Conservation (phyloP, 2,797 vertebrate genomes). For the Ptychobarbus kaznakovi region DNA sequence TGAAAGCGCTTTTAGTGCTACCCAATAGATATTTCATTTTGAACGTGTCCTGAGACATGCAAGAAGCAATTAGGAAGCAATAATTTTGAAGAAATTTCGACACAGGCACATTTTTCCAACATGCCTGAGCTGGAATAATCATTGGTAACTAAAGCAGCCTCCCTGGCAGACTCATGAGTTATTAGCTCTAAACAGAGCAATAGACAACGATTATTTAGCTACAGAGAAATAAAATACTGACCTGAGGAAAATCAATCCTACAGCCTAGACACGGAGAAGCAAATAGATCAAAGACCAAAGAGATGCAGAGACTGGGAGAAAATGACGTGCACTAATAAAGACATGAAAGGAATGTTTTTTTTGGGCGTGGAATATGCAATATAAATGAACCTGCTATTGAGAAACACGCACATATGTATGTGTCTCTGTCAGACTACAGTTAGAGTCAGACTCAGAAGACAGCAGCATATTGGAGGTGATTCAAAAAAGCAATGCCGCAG, state of each 20-base stretch:
- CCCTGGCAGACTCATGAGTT: neutral
- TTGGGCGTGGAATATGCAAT: neutral
- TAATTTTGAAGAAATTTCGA: neutral
- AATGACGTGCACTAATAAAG: neutral
- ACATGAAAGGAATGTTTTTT: neutral
- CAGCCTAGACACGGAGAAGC: neutral
- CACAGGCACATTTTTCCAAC: neutral
- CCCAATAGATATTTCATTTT: neutral
- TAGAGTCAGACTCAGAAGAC: neutral
- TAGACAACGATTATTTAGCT: neutral
- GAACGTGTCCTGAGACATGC: neutral
- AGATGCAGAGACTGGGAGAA: neutral
- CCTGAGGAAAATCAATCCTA: neutral
- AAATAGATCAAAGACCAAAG: neutral
- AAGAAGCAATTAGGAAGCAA: neutral
- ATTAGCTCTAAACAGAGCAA: conserved; percentile 1
- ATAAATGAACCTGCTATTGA: neutral
- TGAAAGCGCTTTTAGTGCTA: neutral
- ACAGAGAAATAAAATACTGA: neutral
- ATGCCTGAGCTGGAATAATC: neutral
- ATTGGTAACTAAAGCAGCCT: neutral
- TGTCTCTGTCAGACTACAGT: neutral
- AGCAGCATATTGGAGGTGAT: conserved; percentile 26
- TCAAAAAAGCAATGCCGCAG: conserved; percentile 34
- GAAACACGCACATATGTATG: neutral